Conservation (phyloP, 2,888 invertebrate species). For the Neria commutata region DNA sequence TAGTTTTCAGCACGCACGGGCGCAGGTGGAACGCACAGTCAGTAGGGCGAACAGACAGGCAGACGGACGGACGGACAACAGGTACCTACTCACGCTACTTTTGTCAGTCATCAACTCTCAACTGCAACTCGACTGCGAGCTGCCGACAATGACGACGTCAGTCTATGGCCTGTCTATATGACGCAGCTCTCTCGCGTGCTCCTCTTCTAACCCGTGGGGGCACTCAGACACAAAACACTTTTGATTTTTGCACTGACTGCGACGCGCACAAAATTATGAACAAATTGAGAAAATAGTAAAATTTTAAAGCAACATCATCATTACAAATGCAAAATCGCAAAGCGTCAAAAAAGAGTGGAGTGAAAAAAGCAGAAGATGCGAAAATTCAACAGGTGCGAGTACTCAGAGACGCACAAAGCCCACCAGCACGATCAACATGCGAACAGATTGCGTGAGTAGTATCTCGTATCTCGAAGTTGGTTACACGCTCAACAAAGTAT, state of each 20-base stretch:
- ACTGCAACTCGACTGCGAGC: neutral
- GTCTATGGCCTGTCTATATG: neutral
- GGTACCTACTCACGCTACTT: no score
- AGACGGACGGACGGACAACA: neutral
- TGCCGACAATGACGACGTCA: neutral
- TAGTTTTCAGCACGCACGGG: conserved; percentile 2
- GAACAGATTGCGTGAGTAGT: no score
- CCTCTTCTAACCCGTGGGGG: no score
- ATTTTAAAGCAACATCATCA: neutral
- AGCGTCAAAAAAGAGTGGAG: neutral
- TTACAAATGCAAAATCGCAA: neutral
- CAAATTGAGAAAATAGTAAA: neutral
- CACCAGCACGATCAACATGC: no score
- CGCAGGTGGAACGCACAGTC: neutral
- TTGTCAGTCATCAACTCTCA: no score
- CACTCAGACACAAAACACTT: conserved; percentile 7
- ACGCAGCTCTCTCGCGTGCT: neutral
- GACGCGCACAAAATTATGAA: neutral
- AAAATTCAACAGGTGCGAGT: neutral
- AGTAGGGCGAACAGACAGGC: neutral
- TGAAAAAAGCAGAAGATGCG: neutral
- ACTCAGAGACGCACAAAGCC: neutral
- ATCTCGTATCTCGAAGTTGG: conserved; percentile 16
- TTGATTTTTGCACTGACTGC: neutral
- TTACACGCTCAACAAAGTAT: neutral